phyloP scores from a whole-genome alignment of 2,888 invertebrate species.

The Pycnomerus fuliginosus region DNA sequence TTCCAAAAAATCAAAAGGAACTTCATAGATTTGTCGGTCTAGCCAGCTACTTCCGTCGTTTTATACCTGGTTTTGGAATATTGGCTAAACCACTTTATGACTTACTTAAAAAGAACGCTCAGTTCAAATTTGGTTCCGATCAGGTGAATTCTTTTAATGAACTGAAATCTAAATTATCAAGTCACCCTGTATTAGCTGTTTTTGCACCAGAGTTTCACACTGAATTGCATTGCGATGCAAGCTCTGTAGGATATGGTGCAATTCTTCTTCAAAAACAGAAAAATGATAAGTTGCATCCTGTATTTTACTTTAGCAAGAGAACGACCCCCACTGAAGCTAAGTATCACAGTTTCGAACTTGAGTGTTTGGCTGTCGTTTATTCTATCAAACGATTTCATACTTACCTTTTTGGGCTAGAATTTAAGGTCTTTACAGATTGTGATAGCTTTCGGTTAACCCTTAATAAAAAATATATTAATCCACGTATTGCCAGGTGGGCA shows the following conservation, averaged over 20 bases:
- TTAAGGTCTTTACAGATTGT: conserved; percentile 36
- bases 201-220: conserved; percentile 35
- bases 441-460: conserved; percentile 31
- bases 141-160: conserved; percentile 29
- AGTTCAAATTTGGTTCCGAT: conserved; percentile 30
- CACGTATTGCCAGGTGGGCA: conserved; percentile 34
- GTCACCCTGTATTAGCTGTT: conserved; percentile 30
- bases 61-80: conserved; percentile 28
- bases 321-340: conserved; percentile 33
- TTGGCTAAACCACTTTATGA: conserved; percentile 30
- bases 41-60: conserved; percentile 32
- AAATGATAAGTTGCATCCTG: conserved; percentile 32
- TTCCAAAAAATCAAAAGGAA: conserved; percentile 20
- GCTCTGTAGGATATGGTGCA: conserved; percentile 35
- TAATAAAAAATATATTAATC: conserved; percentile 35
- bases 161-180: conserved; percentile 27
- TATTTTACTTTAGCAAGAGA: conserved; percentile 40
- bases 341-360: conserved; percentile 41
- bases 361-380: conserved; percentile 34
- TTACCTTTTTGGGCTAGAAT: conserved; percentile 34
- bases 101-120: conserved; percentile 18
- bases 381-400: conserved; percentile 34
- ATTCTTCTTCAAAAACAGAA: conserved; percentile 37
- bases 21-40: conserved; percentile 32
- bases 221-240: conserved; percentile 42